phyloP scores from a whole-genome alignment of 2,888 invertebrate genomes.

The Cantharis lateralis region DNA sequence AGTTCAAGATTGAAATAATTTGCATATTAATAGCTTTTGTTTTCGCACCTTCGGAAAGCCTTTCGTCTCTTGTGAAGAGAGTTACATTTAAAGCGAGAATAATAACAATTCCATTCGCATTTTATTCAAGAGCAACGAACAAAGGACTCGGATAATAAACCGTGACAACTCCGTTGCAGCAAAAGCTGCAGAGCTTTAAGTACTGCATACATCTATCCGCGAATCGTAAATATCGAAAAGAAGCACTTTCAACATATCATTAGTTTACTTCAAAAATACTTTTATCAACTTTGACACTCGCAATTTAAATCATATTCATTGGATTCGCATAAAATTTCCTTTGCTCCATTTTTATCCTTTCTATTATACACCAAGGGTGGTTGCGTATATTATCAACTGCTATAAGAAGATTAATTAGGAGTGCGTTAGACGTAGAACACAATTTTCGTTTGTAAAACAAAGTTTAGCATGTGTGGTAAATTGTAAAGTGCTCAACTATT shows the following conservation, averaged over 20 bases:
- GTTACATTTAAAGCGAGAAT: not conserved
- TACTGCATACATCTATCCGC: not conserved
- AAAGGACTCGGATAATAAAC: not conserved
- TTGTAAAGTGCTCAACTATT: not conserved
- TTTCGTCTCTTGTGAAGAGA: not conserved
- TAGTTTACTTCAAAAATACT: not conserved
- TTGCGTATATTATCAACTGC: not conserved
- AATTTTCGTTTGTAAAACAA: not conserved
- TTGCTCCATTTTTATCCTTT: not conserved
- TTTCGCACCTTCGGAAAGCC: not conserved
- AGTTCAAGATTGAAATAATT: conserved; percentile 4
- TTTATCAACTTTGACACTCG: not conserved
- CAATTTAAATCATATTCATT: not conserved
- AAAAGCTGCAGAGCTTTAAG: not conserved
- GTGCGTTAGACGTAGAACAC: not conserved
- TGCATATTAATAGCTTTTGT: conserved; percentile 17
- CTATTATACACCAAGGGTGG: not conserved
- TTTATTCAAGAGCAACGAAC: not conserved
- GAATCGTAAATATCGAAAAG: not conserved
- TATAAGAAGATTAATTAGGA: not conserved
- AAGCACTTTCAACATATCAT: not conserved
- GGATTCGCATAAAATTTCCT: not conserved
- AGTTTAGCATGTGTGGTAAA: not conserved
- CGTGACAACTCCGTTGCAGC: not conserved
- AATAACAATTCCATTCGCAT: not conserved